Conservation (phyloP, 2,888 invertebrate species). For the Phengaris alcon region DNA sequence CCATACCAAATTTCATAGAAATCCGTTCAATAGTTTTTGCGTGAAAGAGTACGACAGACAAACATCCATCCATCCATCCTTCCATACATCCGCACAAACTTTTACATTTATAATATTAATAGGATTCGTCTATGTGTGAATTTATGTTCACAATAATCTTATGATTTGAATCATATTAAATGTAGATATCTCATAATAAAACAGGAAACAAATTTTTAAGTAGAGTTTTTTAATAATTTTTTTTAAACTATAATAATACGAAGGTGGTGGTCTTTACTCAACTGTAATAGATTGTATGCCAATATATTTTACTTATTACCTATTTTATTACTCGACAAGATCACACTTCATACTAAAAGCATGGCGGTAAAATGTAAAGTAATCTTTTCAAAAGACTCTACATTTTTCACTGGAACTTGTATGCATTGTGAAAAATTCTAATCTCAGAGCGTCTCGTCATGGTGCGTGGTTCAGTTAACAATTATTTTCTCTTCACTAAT, state of each 20-base stretch:
- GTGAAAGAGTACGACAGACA: no score
- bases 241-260: no score
- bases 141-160: background rate
- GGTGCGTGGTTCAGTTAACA: background rate
- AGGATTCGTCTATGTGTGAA: background rate
- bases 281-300: no score
- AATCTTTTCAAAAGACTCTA: background rate
- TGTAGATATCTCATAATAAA: background rate
- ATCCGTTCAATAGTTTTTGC: no score
- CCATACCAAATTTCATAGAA: no score
- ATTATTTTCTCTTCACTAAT: conserved; percentile 17
- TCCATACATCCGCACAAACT: no score
- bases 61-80: no score
- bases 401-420: background rate
- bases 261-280: no score
- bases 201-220: background rate
- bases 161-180: background rate
- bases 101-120: no score
- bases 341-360: background rate
- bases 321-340: no score
- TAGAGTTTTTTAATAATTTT: no score
- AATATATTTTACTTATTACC: no score
- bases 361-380: background rate
- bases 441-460: conserved; percentile 12
- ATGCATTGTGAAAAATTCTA: background rate